These are phyloP conservation scores for Sciurus vulgaris DNA, from an alignment of 2,797 vertebrate species.

Conservation along the genomic window DNA sequence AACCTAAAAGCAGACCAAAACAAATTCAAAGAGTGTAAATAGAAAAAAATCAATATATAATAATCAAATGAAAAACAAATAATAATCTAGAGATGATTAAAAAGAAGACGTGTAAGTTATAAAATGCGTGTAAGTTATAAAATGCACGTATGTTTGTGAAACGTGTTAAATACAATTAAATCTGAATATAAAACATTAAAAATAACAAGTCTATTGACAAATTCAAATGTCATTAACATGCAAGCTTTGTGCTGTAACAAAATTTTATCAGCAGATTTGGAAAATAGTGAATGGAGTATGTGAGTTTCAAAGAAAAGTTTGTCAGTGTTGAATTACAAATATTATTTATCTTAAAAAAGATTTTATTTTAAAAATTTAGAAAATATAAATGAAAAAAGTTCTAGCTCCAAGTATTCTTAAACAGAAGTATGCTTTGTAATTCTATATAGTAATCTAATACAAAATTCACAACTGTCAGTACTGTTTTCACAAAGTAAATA, in stretches of 20 bases:
- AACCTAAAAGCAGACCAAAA: not conserved
- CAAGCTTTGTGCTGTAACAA: not conserved
- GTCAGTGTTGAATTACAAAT: not conserved
- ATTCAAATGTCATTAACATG: not conserved
- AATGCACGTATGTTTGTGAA: not conserved
- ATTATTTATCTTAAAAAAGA: not conserved
- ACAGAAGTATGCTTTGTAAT: not conserved
- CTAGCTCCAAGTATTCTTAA: not conserved
- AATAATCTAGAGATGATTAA: not conserved
- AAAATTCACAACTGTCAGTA: not conserved
- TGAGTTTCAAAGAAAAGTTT: not conserved
- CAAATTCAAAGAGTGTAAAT: not conserved
- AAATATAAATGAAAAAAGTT: not conserved
- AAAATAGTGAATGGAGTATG: not conserved
- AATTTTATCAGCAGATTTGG: not conserved
- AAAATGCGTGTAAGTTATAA: not conserved
- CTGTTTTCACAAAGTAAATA: not conserved
- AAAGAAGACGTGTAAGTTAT: not conserved
- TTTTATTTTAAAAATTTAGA: not conserved
- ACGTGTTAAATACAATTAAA: not conserved
- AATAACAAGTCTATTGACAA: not conserved
- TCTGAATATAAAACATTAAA: not conserved
- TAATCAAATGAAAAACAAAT: not conserved
- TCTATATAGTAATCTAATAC: not conserved
- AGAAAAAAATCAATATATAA: not conserved